These are phyloP conservation scores for Drosophila ambigua DNA, from an alignment of 1,140 invertebrate genomes.

Conservation along the genomic window DNA sequence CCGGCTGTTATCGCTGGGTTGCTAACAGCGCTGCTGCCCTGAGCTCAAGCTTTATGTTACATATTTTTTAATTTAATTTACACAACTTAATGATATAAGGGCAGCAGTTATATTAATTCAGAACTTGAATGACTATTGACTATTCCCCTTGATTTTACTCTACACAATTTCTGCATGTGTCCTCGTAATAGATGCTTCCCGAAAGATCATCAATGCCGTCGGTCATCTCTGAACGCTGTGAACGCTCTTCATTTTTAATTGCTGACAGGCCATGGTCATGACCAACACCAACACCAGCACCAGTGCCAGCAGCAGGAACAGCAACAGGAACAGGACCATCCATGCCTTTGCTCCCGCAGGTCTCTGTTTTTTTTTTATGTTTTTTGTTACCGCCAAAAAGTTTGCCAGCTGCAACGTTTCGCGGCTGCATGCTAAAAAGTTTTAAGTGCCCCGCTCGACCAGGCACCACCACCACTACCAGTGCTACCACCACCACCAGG, in stretches of 20 bases:
- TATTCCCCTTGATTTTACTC: too few species aligned
- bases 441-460: conserved; percentile 74
- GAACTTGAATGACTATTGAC: too few species aligned
- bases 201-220: too few species aligned
- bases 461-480: conserved; percentile 12
- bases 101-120: too few species aligned
- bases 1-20: too few species aligned
- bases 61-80: too few species aligned
- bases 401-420: conserved; percentile 67
- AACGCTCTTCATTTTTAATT: conserved; percentile 50
- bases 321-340: conserved; percentile 6
- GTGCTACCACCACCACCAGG: background rate
- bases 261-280: conserved; percentile 54
- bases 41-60: too few species aligned
- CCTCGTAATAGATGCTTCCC: too few species aligned
- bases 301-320: conserved; percentile 15
- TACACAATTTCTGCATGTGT: too few species aligned
- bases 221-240: background rate
- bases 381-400: conserved; percentile 44
- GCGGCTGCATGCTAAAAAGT: conserved; percentile 79
- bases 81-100: too few species aligned
- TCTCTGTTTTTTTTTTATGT: conserved; percentile 1
- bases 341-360: background rate
- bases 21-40: too few species aligned
- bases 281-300: conserved; percentile 23